Evolutionary conservation across 2,888 invertebrate species (phyloP).

Genomic region (Drosophila villosipedis): DNA sequence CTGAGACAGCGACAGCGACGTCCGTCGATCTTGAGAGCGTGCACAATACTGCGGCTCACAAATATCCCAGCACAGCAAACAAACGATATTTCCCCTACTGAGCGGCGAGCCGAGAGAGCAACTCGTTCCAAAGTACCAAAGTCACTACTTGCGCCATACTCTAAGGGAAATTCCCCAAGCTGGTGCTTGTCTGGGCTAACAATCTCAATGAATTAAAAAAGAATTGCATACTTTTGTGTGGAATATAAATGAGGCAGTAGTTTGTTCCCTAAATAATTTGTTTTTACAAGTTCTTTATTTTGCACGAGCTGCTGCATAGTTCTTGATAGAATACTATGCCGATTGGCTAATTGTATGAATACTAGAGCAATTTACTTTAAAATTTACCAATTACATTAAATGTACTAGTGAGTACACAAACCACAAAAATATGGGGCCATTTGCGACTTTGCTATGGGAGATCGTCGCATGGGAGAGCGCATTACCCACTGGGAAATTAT

Average conservation of each 20-base stretch:
- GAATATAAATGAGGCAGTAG: neutral
- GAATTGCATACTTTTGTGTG: constrained; percentile 39
- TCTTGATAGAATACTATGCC: neutral
- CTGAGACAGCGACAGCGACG: constrained; percentile 60
- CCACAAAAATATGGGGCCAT: neutral
- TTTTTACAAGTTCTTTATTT: neutral
- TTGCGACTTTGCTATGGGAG: neutral
- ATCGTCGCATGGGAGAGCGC: constrained; percentile 7
- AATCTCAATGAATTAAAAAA: neutral
- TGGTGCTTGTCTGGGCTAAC: constrained; percentile 12
- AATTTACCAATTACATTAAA: neutral
- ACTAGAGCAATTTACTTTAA: neutral
- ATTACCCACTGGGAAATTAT: constrained; percentile 37
- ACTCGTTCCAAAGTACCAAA: constrained; percentile 6
- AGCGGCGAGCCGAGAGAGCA: constrained; percentile 11
- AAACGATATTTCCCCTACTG: constrained; percentile 65
- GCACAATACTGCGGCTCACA: constrained; percentile 66
- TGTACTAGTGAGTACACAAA: neutral
- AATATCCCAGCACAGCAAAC: constrained; percentile 52
- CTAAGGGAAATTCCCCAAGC: constrained; percentile 24
- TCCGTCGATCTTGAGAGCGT: constrained; percentile 78
- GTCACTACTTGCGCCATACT: neutral
- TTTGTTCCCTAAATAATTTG: constrained; percentile 38
- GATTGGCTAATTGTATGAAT: neutral
- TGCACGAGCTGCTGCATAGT: neutral